Conservation (phyloP, 2,113 vertebrate species). For the Microcebus tavaratra region DNA sequence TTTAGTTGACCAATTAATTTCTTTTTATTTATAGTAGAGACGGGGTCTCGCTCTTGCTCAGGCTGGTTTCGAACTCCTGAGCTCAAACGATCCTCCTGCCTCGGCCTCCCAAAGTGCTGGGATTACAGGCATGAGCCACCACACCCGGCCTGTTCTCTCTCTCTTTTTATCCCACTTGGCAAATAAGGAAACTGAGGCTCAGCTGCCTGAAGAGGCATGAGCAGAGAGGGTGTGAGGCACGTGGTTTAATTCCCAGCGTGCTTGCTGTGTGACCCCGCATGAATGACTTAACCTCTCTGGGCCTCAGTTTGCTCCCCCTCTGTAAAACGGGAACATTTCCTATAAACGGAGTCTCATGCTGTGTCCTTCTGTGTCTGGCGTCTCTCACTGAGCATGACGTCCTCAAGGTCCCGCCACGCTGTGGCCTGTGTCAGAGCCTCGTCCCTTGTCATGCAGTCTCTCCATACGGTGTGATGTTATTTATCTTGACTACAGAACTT, state of each 20-base stretch:
- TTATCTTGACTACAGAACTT: neutral
- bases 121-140: no score
- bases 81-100: no score
- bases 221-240: neutral
- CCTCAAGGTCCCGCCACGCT: neutral
- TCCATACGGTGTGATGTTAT: no score
- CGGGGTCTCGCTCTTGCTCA: no score
- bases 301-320: neutral
- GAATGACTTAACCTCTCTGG: neutral
- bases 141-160: neutral
- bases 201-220: accelerated
- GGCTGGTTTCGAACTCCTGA: no score
- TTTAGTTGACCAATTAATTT: no score
- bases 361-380: neutral
- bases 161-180: neutral
- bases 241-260: neutral
- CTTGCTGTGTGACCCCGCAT: neutral
- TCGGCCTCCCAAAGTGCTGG: no score
- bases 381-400: neutral
- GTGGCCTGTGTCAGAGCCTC: no score
- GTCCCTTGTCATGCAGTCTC: neutral
- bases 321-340: neutral
- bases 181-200: neutral
- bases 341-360: neutral
- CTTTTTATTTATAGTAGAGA: no score